A percentile compares a stretch with the other conserved stretches of the same genome.
phyloP scores from a whole-genome alignment of 2,797 vertebrate species.

The Antennarius maculatus region DNA sequence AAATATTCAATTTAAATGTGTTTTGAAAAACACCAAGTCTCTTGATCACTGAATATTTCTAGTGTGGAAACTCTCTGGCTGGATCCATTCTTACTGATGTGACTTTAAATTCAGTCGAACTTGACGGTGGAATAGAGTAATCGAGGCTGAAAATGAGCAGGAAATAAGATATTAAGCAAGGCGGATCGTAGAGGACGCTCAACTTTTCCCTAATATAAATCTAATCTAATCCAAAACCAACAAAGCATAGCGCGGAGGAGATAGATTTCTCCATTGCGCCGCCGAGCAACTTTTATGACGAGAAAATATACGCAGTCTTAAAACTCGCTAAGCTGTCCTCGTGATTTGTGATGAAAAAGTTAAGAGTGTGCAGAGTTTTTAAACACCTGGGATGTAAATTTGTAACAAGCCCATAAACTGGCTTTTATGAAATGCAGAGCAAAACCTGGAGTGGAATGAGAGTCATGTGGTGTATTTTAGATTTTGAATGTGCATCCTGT shows the following conservation, averaged over 20 bases:
- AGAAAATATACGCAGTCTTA: conserved; percentile 32
- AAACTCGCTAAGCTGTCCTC: conserved; percentile 48
- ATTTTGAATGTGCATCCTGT: conserved; percentile 38
- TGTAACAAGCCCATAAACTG: conserved; percentile 40
- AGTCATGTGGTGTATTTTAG: conserved; percentile 10
- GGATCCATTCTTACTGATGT: conserved; percentile 47
- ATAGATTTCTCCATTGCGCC: conserved; percentile 45
- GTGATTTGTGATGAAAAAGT: conserved; percentile 39
- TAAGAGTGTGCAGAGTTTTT: conserved; percentile 20
- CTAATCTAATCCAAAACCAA: conserved; percentile 63
- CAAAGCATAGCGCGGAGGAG: conserved; percentile 56
- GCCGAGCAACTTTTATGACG: conserved; percentile 47
- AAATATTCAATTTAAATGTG: conserved; percentile 58
- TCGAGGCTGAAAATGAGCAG: conserved; percentile 62
- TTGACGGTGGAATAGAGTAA: conserved; percentile 52
- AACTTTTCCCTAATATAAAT: conserved; percentile 69
- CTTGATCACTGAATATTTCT: conserved; percentile 59
- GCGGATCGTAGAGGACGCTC: conserved; percentile 59
- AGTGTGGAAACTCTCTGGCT: conserved; percentile 49
- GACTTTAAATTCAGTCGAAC: conserved; percentile 60
- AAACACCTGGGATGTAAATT: conserved; percentile 36
- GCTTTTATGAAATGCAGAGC: conserved; percentile 41
- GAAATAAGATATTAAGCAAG: conserved; percentile 65
- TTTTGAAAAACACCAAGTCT: conserved; percentile 61
- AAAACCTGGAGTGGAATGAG: conserved; percentile 35